phyloP scores from a whole-genome alignment of 2,888 invertebrate genomes.

The Cetonia aurata region DNA sequence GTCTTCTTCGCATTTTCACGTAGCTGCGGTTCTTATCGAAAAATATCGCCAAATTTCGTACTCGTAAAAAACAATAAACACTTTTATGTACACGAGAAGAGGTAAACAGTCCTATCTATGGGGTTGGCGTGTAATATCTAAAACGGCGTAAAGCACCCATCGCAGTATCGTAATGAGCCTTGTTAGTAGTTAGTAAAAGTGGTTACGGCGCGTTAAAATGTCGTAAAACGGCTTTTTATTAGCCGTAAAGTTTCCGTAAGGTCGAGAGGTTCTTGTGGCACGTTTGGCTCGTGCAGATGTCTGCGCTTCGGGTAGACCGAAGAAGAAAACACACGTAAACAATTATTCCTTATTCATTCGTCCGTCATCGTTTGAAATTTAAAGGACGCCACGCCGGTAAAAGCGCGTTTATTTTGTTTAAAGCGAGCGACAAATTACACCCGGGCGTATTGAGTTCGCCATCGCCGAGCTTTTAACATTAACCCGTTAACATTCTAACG shows the following conservation, averaged over 20 bases:
- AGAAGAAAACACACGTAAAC: constrained; percentile 59
- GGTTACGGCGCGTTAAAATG: constrained; percentile 66
- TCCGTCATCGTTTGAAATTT: constrained; percentile 32
- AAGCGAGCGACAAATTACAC: constrained; percentile 37
- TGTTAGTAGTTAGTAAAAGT: constrained; percentile 67
- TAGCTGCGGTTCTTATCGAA: constrained; percentile 28
- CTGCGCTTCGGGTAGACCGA: constrained; percentile 52
- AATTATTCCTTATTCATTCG: constrained; percentile 58
- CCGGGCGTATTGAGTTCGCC: constrained; percentile 21
- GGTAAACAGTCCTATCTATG: constrained; percentile 48
- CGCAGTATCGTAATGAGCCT: constrained; percentile 65
- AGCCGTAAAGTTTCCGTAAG: constrained; percentile 63
- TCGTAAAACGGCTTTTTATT: constrained; percentile 67
- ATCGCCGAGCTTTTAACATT: constrained; percentile 29
- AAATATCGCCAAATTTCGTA: constrained; percentile 35
- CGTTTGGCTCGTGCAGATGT: constrained; percentile 59
- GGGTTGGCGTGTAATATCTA: constrained; percentile 57
- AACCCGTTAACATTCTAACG: constrained; percentile 36
- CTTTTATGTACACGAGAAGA: constrained; percentile 49
- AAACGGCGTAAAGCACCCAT: constrained; percentile 60
- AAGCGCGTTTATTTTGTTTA: constrained; percentile 37
- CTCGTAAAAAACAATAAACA: constrained; percentile 40
- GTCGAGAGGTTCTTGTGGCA: constrained; percentile 58
- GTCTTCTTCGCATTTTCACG: constrained; percentile 30
- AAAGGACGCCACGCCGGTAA: constrained; percentile 29